A percentile compares a stretch with the other conserved stretches of the same genome.
These are phyloP conservation scores for Ursus arctos DNA, from an alignment of 2,113 vertebrate genomes.

Conservation along the genomic window DNA sequence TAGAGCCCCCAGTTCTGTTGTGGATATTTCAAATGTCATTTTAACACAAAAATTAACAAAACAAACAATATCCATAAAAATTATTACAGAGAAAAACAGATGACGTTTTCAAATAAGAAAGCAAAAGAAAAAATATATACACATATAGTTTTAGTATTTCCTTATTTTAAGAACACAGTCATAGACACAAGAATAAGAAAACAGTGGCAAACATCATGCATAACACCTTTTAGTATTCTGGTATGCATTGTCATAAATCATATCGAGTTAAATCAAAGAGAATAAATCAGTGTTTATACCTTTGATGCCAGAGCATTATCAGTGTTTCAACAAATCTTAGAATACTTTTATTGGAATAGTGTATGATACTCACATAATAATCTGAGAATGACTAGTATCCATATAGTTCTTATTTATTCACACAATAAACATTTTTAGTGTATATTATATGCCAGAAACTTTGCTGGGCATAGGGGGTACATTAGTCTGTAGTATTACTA, in stretches of 20 bases:
- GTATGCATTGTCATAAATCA: background rate
- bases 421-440: background rate
- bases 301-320: background rate
- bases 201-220: background rate
- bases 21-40: background rate
- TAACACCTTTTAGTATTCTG: background rate
- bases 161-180: background rate
- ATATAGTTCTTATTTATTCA: background rate
- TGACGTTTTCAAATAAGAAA: background rate
- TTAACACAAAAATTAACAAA: slow-evolving; percentile 31
- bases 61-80: background rate
- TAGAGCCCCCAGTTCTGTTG: background rate
- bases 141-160: background rate
- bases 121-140: background rate
- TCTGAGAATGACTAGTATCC: background rate
- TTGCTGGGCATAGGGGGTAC: background rate
- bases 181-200: background rate
- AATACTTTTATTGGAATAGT: background rate
- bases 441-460: background rate
- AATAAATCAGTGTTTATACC: background rate
- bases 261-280: background rate
- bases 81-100: background rate
- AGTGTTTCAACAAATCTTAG: slow-evolving; percentile 53
- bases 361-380: background rate
- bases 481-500: background rate